Percentiles rank a stretch among this genome's conserved stretches.
These are phyloP conservation scores for Ambastaia sidthimunki DNA, from an alignment of 2,797 vertebrate species.

Conservation along the genomic window DNA sequence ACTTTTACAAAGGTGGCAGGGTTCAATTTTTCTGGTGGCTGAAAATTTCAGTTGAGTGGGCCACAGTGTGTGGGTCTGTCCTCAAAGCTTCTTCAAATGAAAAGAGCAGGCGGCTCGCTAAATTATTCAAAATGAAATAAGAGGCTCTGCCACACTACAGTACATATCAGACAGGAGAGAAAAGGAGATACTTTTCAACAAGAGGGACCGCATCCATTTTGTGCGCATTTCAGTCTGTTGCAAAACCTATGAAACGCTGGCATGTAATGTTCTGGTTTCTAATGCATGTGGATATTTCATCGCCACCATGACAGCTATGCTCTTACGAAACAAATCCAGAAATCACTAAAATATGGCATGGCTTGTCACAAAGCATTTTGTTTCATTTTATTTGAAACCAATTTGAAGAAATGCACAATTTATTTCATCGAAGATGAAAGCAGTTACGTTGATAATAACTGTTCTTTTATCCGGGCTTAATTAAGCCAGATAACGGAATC, in stretches of 20 bases:
- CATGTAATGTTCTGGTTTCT: constrained; percentile 15
- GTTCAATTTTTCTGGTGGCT: constrained; percentile 42
- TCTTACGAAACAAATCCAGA: not conserved
- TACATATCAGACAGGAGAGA: constrained; percentile 49
- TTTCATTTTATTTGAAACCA: not conserved
- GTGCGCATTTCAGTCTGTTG: constrained; percentile 50
- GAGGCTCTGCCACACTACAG: constrained; percentile 57
- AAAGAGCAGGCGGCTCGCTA: constrained; percentile 57
- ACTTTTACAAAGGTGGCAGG: constrained; percentile 55
- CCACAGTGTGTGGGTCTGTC: constrained; percentile 49
- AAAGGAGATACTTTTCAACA: constrained; percentile 58
- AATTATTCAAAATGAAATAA: constrained; percentile 64
- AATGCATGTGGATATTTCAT: constrained; percentile 33
- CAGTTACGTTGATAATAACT: not conserved
- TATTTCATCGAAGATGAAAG: no score
- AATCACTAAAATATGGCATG: not conserved
- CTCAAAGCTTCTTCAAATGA: constrained; percentile 53
- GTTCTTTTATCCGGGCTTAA: not conserved
- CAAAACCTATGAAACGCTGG: constrained; percentile 42
- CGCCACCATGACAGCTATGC: not conserved
- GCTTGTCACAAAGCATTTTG: not conserved
- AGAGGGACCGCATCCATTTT: constrained; percentile 52
- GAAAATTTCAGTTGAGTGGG: constrained; percentile 55
- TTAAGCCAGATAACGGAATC: constrained; percentile 33
- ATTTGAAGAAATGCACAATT: no score